Evolutionary conservation across 2,113 vertebrate species (phyloP), one percentile per base, ranked within the genome.

Genomic region (Pogonocichla stellata): DNA sequence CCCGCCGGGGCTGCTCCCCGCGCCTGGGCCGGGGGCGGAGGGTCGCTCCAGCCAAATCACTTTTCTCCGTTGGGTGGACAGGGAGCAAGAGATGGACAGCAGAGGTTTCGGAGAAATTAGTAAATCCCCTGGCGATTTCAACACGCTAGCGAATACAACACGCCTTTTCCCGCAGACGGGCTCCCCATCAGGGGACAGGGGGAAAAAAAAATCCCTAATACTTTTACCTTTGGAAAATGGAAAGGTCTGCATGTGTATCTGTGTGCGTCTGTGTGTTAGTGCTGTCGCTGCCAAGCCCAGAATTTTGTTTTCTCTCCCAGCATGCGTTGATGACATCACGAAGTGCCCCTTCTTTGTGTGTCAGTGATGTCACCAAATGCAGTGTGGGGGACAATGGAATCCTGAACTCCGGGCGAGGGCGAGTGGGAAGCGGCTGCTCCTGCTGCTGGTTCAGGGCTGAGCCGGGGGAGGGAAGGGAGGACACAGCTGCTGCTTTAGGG

Each of bases 371-470:
- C 96, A 96, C 80, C 87, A 73, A 92, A 86, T 87, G 95, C 95
- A 75, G 96, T 57, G 96, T 87, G 95, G 90, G 92, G 96, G 96
- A 97, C 96, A 97, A 97, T 95, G 93, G 93, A 96, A 94, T 92
- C 92, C 92, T 96, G 89, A 95, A 90, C 69, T 79, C 93, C 87
- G 58, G 65, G 93, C 86, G 64, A 86, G 54, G 80, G 87, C 70
- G 88, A 89, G 87, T 71, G 85, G 91, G 81, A 92, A 90, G 72
- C 82, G 92, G 45, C 81, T 91, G 87, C 83, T 80, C n/a, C 75
- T 83, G 77, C 92, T 92, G 87, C 74, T 86, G 92, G 71, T 66
- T 70, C 42, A 31, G 92, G 57, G 80, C 83, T 93, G 80, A 94
- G 86, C 42, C 69, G 25, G 65, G 92, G 80, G 86, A 91, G 84